phyloP scores from a whole-genome alignment of 2,888 invertebrate genomes.

The Scaptodrosophila latifasciaeformis region DNA sequence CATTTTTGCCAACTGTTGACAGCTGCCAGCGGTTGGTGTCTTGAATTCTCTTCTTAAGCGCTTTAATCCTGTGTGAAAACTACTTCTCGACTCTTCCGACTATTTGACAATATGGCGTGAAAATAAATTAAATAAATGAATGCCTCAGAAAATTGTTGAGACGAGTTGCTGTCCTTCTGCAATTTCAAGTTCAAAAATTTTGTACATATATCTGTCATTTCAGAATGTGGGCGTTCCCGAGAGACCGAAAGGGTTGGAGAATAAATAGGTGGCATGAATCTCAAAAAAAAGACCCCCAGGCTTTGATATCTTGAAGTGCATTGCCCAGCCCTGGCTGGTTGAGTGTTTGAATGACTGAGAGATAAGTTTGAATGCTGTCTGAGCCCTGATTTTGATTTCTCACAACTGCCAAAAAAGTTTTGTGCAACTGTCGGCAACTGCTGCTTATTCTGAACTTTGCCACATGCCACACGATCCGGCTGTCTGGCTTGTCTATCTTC shows the following conservation, averaged over 20 bases:
- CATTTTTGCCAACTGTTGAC: slow-evolving; percentile 59
- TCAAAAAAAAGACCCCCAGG: too few species aligned
- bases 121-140: slow-evolving; percentile 42
- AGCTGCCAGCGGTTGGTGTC: slow-evolving; percentile 41
- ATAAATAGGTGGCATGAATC: too few species aligned
- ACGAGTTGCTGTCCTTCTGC: too few species aligned
- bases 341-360: too few species aligned
- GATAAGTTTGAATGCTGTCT: too few species aligned
- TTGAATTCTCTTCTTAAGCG: slow-evolving; percentile 22
- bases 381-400: slow-evolving; percentile 59
- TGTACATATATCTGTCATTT: too few species aligned
- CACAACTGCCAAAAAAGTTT: slow-evolving; percentile 39
- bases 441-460: background rate
- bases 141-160: too few species aligned
- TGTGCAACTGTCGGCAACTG: background rate
- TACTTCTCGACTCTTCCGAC: slow-evolving; percentile 47
- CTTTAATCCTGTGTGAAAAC: slow-evolving; percentile 50
- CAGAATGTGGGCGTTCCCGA: too few species aligned
- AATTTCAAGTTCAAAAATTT: slow-evolving; percentile 64
- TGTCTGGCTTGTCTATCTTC: slow-evolving; percentile 63
- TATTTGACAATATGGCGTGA: slow-evolving; percentile 44
- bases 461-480: too few species aligned
- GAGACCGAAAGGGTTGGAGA: too few species aligned
- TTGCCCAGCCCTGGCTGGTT: too few species aligned
- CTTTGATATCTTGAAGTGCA: too few species aligned